A percentile compares a stretch with the other conserved stretches of the same genome.
These are phyloP conservation scores for Leuciscus waleckii DNA, from an alignment of 2,797 vertebrate genomes.

Conservation along the genomic window DNA sequence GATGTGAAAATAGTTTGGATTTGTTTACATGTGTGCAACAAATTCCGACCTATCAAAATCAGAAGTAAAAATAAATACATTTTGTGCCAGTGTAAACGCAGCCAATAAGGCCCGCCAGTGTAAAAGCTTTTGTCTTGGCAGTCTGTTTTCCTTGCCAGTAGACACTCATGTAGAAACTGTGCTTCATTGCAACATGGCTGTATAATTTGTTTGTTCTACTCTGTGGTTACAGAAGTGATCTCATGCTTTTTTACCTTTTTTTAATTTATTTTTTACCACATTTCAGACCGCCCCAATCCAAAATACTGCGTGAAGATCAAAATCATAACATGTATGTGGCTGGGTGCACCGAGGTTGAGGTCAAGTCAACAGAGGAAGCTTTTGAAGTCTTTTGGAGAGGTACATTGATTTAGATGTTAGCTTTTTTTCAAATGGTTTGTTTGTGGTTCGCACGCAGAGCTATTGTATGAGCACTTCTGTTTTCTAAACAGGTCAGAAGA, in stretches of 20 bases:
- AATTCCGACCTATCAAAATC: too few species aligned
- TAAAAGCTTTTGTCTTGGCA: constrained; percentile 40
- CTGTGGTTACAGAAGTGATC: constrained; percentile 26
- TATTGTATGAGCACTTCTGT: background rate
- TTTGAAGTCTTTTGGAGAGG: constrained; percentile 98
- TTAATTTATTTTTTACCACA: background rate
- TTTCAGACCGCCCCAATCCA: constrained; percentile 92
- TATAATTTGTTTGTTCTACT: background rate
- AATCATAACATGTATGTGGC: constrained; percentile 98
- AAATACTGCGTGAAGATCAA: constrained; percentile 91
- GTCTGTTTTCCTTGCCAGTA: constrained; percentile 19
- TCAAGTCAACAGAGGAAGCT: constrained; percentile 96
- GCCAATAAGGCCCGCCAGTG: too few species aligned
- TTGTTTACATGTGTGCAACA: too few species aligned
- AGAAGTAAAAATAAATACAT: too few species aligned
- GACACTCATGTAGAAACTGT: constrained; percentile 5
- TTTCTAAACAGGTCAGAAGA: constrained; percentile 88
- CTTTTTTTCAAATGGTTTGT: background rate
- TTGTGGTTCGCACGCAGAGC: constrained; percentile 11
- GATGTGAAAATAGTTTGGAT: too few species aligned
- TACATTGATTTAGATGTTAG: constrained; percentile 63
- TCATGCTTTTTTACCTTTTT: background rate
- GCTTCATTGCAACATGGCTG: constrained; percentile 10
- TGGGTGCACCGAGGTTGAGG: constrained; percentile 93
- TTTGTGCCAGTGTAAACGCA: too few species aligned